These are phyloP conservation scores for Lanius collurio DNA, from an alignment of 2,113 vertebrate genomes.

Conservation along the genomic window DNA sequence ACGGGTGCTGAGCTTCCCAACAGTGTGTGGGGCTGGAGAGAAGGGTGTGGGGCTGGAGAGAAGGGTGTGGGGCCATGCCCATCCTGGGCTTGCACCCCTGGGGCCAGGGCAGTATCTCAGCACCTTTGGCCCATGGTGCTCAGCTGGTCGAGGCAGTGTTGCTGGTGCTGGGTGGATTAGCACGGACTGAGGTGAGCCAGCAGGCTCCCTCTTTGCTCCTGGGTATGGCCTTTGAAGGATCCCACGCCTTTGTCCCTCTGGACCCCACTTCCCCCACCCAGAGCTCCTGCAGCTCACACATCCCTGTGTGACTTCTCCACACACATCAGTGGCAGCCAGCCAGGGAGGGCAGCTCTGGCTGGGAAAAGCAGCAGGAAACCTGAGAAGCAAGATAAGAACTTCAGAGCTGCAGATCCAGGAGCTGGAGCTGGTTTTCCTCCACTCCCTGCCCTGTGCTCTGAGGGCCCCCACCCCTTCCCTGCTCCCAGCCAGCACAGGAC, in stretches of 20 bases:
- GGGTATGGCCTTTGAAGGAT: not conserved
- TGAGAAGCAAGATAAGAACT: not conserved
- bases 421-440: not conserved
- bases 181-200: rapidly evolving
- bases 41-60: not conserved
- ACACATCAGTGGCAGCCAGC: not conserved
- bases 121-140: not conserved
- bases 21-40: rapidly evolving
- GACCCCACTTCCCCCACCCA: not conserved
- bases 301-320: rapidly evolving
- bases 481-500: not conserved
- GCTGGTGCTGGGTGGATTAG: not conserved
- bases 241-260: not conserved
- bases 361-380: not conserved
- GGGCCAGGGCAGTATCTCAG: not conserved
- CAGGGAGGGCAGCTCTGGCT: not conserved
- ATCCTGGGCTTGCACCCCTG: not conserved
- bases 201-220: not conserved
- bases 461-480: not conserved
- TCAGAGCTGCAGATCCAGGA: not conserved
- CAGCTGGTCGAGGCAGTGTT: rapidly evolving
- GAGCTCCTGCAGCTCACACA: not conserved
- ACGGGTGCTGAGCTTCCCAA: rapidly evolving
- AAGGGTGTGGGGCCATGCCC: rapidly evolving
- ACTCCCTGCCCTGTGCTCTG: rapidly evolving